Evolutionary conservation across 1,140 invertebrate genomes (phyloP), one percentile per base, ranked within the genome.

Genomic region (Drosophila sp.): DNA sequence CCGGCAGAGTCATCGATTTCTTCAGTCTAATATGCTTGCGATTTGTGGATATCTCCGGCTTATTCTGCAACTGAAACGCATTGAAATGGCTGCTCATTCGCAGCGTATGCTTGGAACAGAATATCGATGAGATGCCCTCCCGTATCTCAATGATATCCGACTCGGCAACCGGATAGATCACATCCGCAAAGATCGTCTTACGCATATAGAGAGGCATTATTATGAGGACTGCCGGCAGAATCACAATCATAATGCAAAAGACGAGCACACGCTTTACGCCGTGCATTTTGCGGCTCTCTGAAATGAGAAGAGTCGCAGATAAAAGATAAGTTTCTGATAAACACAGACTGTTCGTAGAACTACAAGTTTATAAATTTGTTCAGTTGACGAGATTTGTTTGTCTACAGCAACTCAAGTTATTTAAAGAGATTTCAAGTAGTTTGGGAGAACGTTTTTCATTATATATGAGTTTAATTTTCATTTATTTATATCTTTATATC

Each of bases 1-100:
- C 96, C 0, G 96, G 96, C 72, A 97, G 91, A 7, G 92, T 94
- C 95, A 97, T 96, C 43, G 96, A 96, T 86, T 97, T 97, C 80
- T 95, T 95, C 79, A 97, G 92, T 69, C 94, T 93, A 75, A 97
- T 95, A 83, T 96, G 95, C 92, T 96, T 96, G 36, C 94, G 94
- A 69, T 94, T 94, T 6, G 93, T 93, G 16, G 95, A 95, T 29
- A 95, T 92, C 92, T 94, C 93, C 13, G 96, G 96, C 73, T 92
- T 93, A 7, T 94, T 94, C 61, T 93, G 92, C 90, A 97, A 93
- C 93, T 97, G 95, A 92, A 96, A 97, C 27, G 96, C 96, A 93
- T 96, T 96, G 77, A 97, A 97, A 48, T 93, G 93, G 40, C 93
- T 93, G 13, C 92, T 93, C 96, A 97, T 97, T 90, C 93, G 93